phyloP scores from a whole-genome alignment of 2,888 invertebrate species.

The Hoplodrina ambigua region DNA sequence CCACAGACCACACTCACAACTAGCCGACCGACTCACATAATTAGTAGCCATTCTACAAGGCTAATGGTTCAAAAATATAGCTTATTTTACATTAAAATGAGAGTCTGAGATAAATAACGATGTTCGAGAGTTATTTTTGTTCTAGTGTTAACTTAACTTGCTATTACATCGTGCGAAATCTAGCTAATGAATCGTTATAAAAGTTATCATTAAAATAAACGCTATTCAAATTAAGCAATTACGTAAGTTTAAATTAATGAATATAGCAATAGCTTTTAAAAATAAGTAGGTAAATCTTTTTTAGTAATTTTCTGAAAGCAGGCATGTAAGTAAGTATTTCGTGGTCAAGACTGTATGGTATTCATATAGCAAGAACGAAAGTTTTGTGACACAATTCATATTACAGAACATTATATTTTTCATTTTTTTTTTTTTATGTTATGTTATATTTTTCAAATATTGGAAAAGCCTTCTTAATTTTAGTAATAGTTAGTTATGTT shows the following conservation, averaged over 20 bases:
- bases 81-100: slow-evolving; percentile 45
- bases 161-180: slow-evolving; percentile 27
- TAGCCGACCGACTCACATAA: slow-evolving; percentile 63
- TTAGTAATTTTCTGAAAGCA: slow-evolving; percentile 9
- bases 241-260: neutral
- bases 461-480: neutral
- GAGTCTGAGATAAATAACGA: slow-evolving; percentile 22
- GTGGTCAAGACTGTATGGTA: neutral
- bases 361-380: slow-evolving; percentile 9
- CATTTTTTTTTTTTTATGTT: too few species aligned
- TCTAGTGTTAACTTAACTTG: slow-evolving; percentile 15
- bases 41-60: slow-evolving; percentile 68
- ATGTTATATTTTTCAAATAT: slow-evolving; percentile 13
- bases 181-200: slow-evolving; percentile 30
- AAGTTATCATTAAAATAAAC: slow-evolving; percentile 26
- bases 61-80: slow-evolving; percentile 66
- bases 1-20: slow-evolving; percentile 47
- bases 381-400: neutral
- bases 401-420: too few species aligned
- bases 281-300: neutral
- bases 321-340: slow-evolving; percentile 2
- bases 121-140: slow-evolving; percentile 23
- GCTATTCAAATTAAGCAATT: slow-evolving; percentile 13
- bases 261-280: neutral
- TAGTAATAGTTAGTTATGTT: neutral